Evolutionary conservation across 1,140 invertebrate species (phyloP).

Genomic region (Bombus ignitus): DNA sequence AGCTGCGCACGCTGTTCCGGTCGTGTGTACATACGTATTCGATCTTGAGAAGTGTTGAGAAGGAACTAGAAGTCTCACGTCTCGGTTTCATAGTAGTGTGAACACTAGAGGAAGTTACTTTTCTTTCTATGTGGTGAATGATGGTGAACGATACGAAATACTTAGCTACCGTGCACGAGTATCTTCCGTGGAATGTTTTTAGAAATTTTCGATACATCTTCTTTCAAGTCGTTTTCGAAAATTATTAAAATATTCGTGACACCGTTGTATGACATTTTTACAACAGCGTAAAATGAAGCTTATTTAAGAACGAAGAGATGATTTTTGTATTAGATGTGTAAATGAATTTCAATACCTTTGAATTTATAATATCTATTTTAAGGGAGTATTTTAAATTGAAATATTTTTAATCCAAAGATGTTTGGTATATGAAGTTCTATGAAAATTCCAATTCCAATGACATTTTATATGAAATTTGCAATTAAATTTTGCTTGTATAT

Average conservation of each 20-base stretch:
- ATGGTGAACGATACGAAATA: constrained; percentile 29
- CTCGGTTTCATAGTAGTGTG: constrained; percentile 50
- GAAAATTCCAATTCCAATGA: background rate
- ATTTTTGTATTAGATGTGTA: background rate
- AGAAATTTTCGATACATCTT: background rate
- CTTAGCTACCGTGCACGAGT: constrained; percentile 6
- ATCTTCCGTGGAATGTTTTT: background rate
- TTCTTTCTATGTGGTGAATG: constrained; percentile 47
- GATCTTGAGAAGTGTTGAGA: constrained; percentile 48
- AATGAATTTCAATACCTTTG: background rate
- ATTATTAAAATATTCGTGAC: background rate
- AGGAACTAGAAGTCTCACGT: constrained; percentile 49
- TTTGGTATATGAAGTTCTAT: background rate
- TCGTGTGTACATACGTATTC: constrained; percentile 70
- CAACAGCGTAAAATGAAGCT: background rate
- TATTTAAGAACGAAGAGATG: background rate
- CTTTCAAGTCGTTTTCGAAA: background rate
- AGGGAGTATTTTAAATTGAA: background rate
- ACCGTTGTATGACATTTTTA: background rate
- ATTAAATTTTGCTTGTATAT: no score
- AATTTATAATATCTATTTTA: background rate
- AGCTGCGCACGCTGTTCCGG: constrained; percentile 48
- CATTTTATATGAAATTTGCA: background rate
- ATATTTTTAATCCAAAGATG: no score
- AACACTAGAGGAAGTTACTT: constrained; percentile 48